Conservation (phyloP, 2,113 vertebrate species). For the Nansenia antarctica region DNA sequence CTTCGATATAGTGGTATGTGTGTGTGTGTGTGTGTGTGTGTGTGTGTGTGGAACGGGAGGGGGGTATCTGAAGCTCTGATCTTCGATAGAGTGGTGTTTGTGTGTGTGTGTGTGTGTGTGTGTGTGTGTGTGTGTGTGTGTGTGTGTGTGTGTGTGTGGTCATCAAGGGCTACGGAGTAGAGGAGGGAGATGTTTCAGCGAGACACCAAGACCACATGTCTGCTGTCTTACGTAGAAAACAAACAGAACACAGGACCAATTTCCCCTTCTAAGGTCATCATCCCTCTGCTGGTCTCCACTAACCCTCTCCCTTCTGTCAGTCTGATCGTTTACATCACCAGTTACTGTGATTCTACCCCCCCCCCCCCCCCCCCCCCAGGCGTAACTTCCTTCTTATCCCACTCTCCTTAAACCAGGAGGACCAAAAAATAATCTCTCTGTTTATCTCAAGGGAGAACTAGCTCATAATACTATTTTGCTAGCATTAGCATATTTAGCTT, state of each 20-base stretch:
- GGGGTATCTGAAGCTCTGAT: not conserved
- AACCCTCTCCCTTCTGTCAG: not conserved
- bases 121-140: not conserved
- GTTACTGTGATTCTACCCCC: not conserved
- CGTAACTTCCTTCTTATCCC: not conserved
- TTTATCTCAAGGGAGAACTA: not conserved
- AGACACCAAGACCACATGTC: not conserved
- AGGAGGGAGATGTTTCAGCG: not conserved
- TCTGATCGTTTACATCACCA: not conserved
- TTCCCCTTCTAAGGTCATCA: not conserved
- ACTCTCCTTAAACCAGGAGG: not conserved
- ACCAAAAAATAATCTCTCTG: not conserved
- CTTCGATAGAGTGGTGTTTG: not conserved
- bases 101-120: not conserved
- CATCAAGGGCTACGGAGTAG: slow-evolving; percentile 13
- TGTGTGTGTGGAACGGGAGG: not conserved
- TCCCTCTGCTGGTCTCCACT: not conserved
- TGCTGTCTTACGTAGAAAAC: not conserved
- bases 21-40: not conserved
- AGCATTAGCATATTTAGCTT: no score
- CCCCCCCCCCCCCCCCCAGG: not conserved
- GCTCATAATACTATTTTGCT: no score
- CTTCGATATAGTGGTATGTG: no score
- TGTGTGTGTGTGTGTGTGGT: not conserved
- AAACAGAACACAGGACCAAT: not conserved